Base-by-base conservation (phyloP, 2,797 vertebrate species). In the Hapalemur alaotrensis region DNA sequence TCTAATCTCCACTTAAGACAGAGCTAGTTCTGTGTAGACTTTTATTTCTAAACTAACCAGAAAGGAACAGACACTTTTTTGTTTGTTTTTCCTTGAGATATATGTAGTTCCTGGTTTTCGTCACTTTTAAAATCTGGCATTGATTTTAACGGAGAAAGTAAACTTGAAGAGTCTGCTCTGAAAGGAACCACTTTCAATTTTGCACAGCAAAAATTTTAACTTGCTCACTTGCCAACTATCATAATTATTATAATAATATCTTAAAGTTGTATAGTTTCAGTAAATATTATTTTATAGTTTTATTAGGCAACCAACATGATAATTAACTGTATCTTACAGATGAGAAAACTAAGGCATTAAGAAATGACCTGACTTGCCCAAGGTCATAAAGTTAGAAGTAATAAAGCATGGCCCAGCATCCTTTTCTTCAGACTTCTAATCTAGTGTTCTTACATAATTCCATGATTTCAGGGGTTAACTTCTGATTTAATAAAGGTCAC, bases 281-380 rank as follows among this genome's bases (percentile, higher is more conserved):
- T 18, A 59, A 79, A 46, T 82, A 86, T 43, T 61, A 81, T 79
- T 93, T 91, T 81, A 94, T 23, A 85, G 25, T 89, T 96, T 95
- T 93, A 65, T 95, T 92, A 92, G 59, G 32, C 91, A 70, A 13
- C 22, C 63, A 82, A 67, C 23, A 80, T 92, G 28, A 93, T 73
- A 91, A 93, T 95, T 57, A 93, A 87, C 32, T 35, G 41, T 93
- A 5, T 95, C 91, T 96, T 86, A 86, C 30, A 83, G 63, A 67
- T 84, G 43, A 93, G 57, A 95, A 96, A 95, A 95, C 30, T 69
- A 81, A 94, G 69, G 22, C 61, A 92, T 93, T 88, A 52, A 86
- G 48, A 96, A 93, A 95, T 84, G 87, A 80, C 57, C 54, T 79
- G 38, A 73, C 15, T 75, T 83, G 41, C 15, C 59, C 50, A 87